Evolutionary conservation across 2,888 invertebrate genomes (phyloP).

Genomic region (Galeruca laticollis): DNA sequence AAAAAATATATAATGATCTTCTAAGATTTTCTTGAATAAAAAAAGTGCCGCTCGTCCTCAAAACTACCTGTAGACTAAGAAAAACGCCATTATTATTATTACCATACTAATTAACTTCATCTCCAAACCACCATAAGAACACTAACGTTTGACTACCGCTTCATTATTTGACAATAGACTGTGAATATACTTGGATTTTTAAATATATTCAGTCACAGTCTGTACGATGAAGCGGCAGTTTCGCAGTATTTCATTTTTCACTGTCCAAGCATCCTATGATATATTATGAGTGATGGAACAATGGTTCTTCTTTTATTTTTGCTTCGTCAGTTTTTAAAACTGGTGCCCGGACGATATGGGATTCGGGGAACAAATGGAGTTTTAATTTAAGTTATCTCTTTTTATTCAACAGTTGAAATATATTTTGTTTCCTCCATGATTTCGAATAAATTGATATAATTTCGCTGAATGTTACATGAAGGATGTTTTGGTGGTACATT

Average conservation of each 20-base stretch:
- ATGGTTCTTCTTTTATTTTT: slow-evolving; percentile 36
- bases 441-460: not conserved
- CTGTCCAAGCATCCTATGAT: slow-evolving; percentile 58
- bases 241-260: slow-evolving; percentile 59
- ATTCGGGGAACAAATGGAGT: slow-evolving; percentile 9
- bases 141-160: slow-evolving; percentile 55
- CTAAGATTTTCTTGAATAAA: slow-evolving; percentile 45
- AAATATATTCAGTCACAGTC: slow-evolving; percentile 44
- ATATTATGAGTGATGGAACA: slow-evolving; percentile 51
- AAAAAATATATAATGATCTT: slow-evolving; percentile 49
- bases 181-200: slow-evolving; percentile 30
- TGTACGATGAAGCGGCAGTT: slow-evolving; percentile 41
- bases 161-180: slow-evolving; percentile 40
- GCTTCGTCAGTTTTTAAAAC: slow-evolving; percentile 40
- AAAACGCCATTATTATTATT: slow-evolving; percentile 64
- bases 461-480: no score
- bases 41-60: slow-evolving; percentile 43
- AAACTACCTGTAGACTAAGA: slow-evolving; percentile 54
- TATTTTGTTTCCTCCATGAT: not conserved
- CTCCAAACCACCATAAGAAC: slow-evolving; percentile 35
- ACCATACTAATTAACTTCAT: slow-evolving; percentile 62
- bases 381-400: not conserved
- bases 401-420: slow-evolving; percentile 4
- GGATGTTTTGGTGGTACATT: no score
- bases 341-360: slow-evolving; percentile 11